phyloP scores from a whole-genome alignment of 2,797 vertebrate species.

The Cirrhinus mrigala region DNA sequence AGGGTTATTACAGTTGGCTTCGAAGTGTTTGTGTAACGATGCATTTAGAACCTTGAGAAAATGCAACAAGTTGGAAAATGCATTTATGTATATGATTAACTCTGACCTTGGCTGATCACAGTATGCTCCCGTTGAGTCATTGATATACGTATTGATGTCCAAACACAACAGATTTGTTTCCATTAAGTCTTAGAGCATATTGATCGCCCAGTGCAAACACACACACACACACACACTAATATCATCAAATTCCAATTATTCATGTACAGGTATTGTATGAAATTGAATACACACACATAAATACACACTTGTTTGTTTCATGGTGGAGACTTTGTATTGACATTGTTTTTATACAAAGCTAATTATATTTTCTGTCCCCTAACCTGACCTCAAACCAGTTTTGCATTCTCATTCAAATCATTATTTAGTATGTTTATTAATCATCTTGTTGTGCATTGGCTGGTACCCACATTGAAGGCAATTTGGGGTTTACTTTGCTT shows the following conservation, averaged over 20 bases:
- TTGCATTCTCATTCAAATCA: background rate
- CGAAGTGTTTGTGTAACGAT: constrained; percentile 10
- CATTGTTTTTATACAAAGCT: background rate
- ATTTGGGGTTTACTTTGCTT: background rate
- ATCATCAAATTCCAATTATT: constrained; percentile 18
- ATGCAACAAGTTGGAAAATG: constrained; percentile 9
- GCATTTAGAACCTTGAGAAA: constrained; percentile 25
- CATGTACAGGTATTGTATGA: background rate
- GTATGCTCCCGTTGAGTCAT: constrained; percentile 30
- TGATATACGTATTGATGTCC: constrained; percentile 40
- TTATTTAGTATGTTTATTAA: background rate
- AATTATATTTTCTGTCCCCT: background rate
- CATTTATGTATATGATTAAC: constrained; percentile 27
- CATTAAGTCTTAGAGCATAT: constrained; percentile 39
- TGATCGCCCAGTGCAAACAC: constrained; percentile 6
- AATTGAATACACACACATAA: background rate
- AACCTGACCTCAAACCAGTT: background rate
- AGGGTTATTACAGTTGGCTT: background rate
- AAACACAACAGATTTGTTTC: constrained; percentile 48
- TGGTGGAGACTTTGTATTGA: background rate
- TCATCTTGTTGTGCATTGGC: background rate
- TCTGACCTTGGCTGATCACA: constrained; percentile 48
- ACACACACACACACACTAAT: constrained; percentile 9
- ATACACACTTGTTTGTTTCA: background rate
- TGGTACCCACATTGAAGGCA: background rate